Conservation (phyloP, 2,888 invertebrate genomes). For the Nomada ruficornis region DNA sequence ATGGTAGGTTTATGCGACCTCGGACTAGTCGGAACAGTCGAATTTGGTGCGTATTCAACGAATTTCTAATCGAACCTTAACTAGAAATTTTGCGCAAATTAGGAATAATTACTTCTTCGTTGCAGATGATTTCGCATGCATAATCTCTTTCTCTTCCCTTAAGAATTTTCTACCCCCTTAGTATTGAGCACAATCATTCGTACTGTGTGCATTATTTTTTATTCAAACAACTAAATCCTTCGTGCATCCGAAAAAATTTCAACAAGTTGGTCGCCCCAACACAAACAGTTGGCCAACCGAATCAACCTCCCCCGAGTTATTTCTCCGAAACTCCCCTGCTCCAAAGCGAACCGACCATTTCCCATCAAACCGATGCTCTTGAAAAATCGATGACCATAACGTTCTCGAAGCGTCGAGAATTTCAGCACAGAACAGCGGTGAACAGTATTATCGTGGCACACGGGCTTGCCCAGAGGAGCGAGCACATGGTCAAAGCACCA, state of each 20-base stretch:
- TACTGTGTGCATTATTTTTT: no score
- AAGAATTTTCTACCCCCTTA: no score
- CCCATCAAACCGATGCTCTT: conserved; percentile 13
- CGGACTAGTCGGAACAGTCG: conserved; percentile 27
- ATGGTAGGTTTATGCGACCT: conserved; percentile 41
- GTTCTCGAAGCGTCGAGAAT: conserved; percentile 21
- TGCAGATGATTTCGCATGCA: background rate
- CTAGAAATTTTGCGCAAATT: background rate
- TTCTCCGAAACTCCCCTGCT: background rate
- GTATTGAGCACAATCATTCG: no score
- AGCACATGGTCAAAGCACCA: conserved; percentile 77
- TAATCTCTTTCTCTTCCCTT: background rate
- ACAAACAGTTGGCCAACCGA: no score
- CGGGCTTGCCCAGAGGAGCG: conserved; percentile 49
- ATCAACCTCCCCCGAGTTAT: no score
- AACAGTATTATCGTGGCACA: conserved; percentile 24
- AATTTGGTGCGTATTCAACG: background rate
- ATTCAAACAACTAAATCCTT: no score
- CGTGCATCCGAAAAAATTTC: no score
- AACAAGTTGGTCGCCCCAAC: no score
- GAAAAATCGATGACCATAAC: conserved; percentile 22
- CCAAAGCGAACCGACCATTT: background rate
- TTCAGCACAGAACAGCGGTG: conserved; percentile 1
- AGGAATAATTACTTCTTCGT: background rate
- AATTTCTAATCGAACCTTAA: background rate